These are phyloP conservation scores for Neodiprion pinetum DNA, from an alignment of 1,140 invertebrate genomes.

Conservation along the genomic window DNA sequence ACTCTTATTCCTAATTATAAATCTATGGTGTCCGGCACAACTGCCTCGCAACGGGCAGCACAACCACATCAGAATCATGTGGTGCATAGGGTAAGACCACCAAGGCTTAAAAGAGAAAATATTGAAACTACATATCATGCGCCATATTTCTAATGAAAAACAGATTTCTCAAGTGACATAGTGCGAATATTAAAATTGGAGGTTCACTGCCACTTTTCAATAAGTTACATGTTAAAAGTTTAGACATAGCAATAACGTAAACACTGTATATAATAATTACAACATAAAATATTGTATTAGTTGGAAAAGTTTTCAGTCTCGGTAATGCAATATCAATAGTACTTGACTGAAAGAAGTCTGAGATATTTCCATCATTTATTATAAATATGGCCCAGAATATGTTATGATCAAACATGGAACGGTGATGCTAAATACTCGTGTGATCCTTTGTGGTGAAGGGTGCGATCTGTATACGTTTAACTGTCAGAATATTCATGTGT, in stretches of 20 bases:
- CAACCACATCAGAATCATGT: conserved; percentile 5
- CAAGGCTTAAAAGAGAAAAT: neutral
- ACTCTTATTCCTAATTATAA: neutral
- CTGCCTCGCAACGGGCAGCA: neutral
- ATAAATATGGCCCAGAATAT: neutral
- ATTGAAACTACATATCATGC: neutral
- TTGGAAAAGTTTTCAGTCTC: too few species aligned
- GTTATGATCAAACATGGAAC: neutral
- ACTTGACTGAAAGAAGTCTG: too few species aligned
- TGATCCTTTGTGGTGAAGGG: neutral
- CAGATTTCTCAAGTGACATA: neutral
- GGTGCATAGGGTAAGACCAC: conserved; percentile 1
- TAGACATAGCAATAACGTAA: too few species aligned
- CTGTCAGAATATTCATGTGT: neutral
- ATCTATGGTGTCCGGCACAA: conserved; percentile 2
- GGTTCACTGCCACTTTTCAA: too few species aligned
- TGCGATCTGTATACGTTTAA: neutral
- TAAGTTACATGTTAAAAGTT: too few species aligned
- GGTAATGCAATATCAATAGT: too few species aligned
- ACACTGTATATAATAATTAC: too few species aligned
- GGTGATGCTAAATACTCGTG: neutral
- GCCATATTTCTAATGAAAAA: conserved; percentile 3
- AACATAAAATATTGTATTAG: too few species aligned
- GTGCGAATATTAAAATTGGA: too few species aligned
- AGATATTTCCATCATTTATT: neutral